Percentiles rank a stretch among this genome's conserved stretches.
Evolutionary conservation across 1,140 invertebrate genomes (phyloP).

Genomic region (Tetragonula clypearis): DNA sequence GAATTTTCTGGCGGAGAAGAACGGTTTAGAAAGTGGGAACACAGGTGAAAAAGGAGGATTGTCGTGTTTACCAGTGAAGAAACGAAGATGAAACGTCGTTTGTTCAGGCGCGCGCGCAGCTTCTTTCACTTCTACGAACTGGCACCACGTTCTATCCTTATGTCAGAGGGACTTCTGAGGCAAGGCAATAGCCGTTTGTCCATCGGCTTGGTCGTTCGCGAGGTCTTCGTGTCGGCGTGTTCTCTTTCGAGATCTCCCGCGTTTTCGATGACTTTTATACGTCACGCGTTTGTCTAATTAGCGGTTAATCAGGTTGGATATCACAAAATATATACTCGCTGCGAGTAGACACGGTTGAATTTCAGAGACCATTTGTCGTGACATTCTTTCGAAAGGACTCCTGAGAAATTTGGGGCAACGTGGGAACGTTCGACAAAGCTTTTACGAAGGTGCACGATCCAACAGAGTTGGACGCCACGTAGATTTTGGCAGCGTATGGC

Average conservation of each 20-base stretch:
- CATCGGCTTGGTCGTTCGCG: slow-evolving; percentile 21
- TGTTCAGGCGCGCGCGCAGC: slow-evolving; percentile 49
- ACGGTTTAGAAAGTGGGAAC: not conserved
- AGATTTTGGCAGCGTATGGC: slow-evolving; percentile 6
- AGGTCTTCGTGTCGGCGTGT: not conserved
- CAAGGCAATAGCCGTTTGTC: slow-evolving; percentile 44
- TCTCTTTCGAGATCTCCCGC: too few species aligned
- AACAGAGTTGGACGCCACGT: not conserved
- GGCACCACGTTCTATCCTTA: slow-evolving; percentile 39
- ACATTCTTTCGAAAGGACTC: not conserved
- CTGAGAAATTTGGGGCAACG: slow-evolving; percentile 4
- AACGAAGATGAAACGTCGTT: slow-evolving; percentile 35
- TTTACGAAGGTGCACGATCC: not conserved
- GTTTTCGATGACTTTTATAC: not conserved
- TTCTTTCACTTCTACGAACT: slow-evolving; percentile 60
- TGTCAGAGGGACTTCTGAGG: slow-evolving; percentile 35
- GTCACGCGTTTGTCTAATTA: too few species aligned
- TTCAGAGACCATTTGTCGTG: not conserved
- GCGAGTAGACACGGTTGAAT: not conserved
- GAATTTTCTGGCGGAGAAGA: not conserved
- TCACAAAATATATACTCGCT: not conserved
- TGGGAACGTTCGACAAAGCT: not conserved
- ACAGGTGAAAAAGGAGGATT: slow-evolving; percentile 36
- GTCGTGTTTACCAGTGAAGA: slow-evolving; percentile 21
- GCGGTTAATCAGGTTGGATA: not conserved